Percentiles rank a stretch among this genome's conserved stretches.
phyloP scores from a whole-genome alignment of 2,797 vertebrate species.

The Sebastes iracundus region DNA sequence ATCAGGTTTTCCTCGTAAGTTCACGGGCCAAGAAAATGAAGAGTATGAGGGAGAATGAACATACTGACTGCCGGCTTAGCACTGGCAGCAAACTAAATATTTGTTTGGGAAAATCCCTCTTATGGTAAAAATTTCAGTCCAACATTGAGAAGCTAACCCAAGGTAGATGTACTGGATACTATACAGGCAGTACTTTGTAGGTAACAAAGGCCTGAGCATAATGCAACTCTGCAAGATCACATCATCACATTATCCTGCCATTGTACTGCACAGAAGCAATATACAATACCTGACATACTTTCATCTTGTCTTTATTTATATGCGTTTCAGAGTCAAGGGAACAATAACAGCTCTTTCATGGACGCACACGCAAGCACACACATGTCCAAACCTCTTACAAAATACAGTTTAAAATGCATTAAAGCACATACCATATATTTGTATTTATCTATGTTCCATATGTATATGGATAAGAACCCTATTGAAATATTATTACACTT shows the following conservation, averaged over 20 bases:
- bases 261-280: conserved; percentile 41
- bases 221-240: conserved; percentile 43
- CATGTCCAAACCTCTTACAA: background rate
- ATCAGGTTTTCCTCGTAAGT: conserved; percentile 29
- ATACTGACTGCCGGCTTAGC: conserved; percentile 33
- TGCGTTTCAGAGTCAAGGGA: conserved; percentile 7
- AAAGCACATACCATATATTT: too few species aligned
- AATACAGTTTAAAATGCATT: background rate
- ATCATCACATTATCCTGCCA: conserved; percentile 47
- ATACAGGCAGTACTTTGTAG: conserved; percentile 52
- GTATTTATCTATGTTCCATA: too few species aligned
- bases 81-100: conserved; percentile 29
- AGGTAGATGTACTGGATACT: conserved; percentile 26
- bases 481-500: too few species aligned
- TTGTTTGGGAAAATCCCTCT: conserved; percentile 44
- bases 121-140: conserved; percentile 30
- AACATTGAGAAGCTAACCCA: conserved; percentile 36
- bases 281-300: conserved; percentile 72
- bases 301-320: conserved; percentile 49
- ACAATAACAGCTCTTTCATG: conserved; percentile 7
- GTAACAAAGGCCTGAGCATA: conserved; percentile 50
- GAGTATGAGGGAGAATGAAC: conserved; percentile 40
- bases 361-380: background rate
- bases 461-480: background rate
- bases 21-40: conserved; percentile 49